These are phyloP conservation scores for Rhinopomastus cyanomelas DNA, from an alignment of 2,113 vertebrate genomes.

Conservation along the genomic window DNA sequence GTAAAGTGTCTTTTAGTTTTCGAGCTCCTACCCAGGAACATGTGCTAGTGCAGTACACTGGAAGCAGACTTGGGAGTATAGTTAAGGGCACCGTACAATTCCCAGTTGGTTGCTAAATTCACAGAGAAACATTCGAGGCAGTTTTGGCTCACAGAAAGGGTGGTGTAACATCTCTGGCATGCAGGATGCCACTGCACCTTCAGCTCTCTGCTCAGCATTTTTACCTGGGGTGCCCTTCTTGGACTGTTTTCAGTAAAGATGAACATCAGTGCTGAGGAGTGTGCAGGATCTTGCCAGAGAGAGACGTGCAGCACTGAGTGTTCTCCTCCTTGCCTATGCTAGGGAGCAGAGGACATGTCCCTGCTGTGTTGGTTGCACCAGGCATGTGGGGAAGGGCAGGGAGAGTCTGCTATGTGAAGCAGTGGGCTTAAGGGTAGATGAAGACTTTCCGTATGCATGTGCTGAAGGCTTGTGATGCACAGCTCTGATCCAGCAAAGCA, in stretches of 20 bases:
- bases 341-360: neutral
- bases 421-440: rapidly evolving
- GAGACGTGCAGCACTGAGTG: rapidly evolving
- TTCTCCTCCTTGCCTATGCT: neutral
- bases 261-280: neutral
- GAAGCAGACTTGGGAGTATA: neutral
- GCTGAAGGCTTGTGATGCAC: neutral
- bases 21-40: neutral
- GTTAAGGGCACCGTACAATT: neutral
- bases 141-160: neutral
- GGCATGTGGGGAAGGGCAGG: neutral
- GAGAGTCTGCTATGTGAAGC: neutral
- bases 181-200: rapidly evolving
- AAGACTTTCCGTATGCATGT: neutral
- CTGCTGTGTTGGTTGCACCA: neutral
- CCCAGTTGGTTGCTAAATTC: neutral
- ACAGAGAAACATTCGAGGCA: neutral
- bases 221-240: neutral
- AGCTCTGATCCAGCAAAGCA: neutral
- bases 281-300: rapidly evolving
- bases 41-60: neutral
- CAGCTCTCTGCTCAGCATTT: neutral
- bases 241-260: neutral
- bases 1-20: neutral
- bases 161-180: rapidly evolving